phyloP scores from a whole-genome alignment of 2,888 invertebrate genomes.

The Acanthosepion pharaonis region DNA sequence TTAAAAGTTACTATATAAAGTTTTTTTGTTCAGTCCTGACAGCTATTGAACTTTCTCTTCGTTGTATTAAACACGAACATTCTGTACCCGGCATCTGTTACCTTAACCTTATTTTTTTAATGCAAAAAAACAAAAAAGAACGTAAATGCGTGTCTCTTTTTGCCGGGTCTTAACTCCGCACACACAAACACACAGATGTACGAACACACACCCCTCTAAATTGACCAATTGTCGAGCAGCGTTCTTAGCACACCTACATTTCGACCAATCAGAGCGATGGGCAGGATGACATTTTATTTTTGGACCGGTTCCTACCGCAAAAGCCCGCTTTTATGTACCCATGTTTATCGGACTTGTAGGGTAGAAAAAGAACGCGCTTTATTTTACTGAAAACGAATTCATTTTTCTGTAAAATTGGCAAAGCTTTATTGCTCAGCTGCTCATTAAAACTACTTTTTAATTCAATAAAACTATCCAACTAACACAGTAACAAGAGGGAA shows the following conservation, averaged over 20 bases:
- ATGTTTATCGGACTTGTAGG: neutral
- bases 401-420: neutral
- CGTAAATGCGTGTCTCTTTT: neutral
- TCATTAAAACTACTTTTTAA: neutral
- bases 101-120: neutral
- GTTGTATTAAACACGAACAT: too few relatives aligned
- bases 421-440: neutral
- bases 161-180: neutral
- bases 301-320: conserved; percentile 39
- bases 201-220: conserved; percentile 16
- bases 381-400: neutral
- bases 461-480: neutral
- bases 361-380: neutral
- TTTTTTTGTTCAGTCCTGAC: too few relatives aligned
- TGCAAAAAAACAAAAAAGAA: neutral
- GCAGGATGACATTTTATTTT: conserved; percentile 44
- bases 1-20: too few relatives aligned
- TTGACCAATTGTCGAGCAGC: conserved; percentile 35
- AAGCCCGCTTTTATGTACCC: neutral
- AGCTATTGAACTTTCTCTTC: too few relatives aligned
- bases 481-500: neutral
- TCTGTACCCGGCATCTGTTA: too few relatives aligned
- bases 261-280: conserved; percentile 45
- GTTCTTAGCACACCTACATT: conserved; percentile 43
- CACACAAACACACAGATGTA: neutral